A percentile compares a stretch with the other conserved stretches of the same genome.
These are phyloP conservation scores for Euleptes europaea DNA, from an alignment of 2,113 vertebrate genomes.

Conservation along the genomic window DNA sequence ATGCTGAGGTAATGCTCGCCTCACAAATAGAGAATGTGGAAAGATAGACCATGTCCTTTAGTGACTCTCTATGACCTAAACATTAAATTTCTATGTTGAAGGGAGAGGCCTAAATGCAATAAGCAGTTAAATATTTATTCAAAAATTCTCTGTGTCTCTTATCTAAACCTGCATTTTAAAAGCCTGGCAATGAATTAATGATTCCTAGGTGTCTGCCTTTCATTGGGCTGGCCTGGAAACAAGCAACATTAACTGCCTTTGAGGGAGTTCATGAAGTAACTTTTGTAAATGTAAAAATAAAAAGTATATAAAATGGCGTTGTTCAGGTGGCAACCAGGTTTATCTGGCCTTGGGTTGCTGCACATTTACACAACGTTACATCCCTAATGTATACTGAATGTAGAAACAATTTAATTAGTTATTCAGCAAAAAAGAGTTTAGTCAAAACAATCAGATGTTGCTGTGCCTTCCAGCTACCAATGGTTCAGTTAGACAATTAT, in stretches of 20 bases:
- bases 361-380: neutral
- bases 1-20: neutral
- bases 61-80: neutral
- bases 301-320: too few species aligned
- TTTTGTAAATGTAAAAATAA: neutral
- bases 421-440: neutral
- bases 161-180: neutral
- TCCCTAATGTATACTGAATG: neutral
- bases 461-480: neutral
- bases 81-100: neutral
- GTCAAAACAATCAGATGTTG: neutral
- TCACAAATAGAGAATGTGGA: neutral
- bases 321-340: too few species aligned
- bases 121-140: neutral
- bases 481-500: neutral
- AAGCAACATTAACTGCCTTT: neutral
- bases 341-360: neutral
- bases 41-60: neutral
- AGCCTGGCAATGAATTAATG: neutral
- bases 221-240: neutral
- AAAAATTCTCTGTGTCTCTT: neutral
- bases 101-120: neutral
- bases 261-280: neutral
- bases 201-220: neutral
- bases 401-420: neutral